Percentiles rank a stretch among this genome's conserved stretches.
Conservation (phyloP, 2,113 vertebrate species). For the Ellobius talpinus region DNA sequence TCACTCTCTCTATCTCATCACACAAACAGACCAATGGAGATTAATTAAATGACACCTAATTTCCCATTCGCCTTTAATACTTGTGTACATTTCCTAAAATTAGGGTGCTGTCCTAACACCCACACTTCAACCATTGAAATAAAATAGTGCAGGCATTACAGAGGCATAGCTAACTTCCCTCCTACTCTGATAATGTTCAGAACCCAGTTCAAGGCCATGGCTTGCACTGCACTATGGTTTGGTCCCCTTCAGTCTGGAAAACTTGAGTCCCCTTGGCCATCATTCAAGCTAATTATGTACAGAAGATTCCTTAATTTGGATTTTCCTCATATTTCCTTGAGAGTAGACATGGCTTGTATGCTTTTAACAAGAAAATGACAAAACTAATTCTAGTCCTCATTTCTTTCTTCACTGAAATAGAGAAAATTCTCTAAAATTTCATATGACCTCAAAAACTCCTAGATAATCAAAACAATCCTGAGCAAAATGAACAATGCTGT, state of each 20-base stretch:
- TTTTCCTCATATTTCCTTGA: conserved; percentile 16
- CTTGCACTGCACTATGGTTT: background rate
- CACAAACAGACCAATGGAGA: conserved; percentile 12
- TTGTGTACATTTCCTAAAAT: background rate
- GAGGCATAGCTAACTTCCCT: background rate
- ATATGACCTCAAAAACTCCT: background rate
- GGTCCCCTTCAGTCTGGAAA: background rate
- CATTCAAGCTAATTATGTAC: conserved; percentile 1
- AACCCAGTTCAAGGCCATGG: background rate
- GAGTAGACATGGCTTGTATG: background rate
- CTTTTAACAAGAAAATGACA: background rate
- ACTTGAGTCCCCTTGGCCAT: conserved; percentile 3
- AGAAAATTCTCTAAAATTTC: background rate
- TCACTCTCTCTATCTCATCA: conserved; percentile 30
- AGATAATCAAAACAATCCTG: background rate
- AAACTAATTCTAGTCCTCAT: background rate
- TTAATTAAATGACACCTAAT: conserved; percentile 15
- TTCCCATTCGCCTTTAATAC: background rate
- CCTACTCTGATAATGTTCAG: background rate
- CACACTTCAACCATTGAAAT: conserved; percentile 35
- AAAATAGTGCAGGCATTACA: conserved; percentile 31
- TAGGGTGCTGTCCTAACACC: background rate
- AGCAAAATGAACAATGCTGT: background rate
- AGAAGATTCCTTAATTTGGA: conserved; percentile 25
- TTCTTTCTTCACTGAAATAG: background rate